These are phyloP conservation scores for Lampropteryx suffumata DNA, from an alignment of 2,888 invertebrate genomes.

Conservation along the genomic window DNA sequence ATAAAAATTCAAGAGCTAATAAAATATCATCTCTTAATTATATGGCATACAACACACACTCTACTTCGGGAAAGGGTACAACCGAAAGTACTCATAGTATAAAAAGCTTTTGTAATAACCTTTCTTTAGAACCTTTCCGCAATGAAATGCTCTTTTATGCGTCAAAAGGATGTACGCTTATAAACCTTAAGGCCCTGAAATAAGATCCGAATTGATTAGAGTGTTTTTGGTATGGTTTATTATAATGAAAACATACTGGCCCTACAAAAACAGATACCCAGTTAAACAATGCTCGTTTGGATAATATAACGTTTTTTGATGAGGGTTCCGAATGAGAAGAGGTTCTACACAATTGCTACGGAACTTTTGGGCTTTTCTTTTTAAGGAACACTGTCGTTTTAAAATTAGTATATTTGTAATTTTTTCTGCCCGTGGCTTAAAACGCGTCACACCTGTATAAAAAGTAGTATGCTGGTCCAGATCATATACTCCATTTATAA, in stretches of 20 bases:
- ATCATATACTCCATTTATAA: too few relatives aligned
- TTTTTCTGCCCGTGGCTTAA: too few relatives aligned
- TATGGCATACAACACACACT: slow-evolving; percentile 45
- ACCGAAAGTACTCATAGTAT: slow-evolving; percentile 74
- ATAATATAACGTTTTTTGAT: slow-evolving; percentile 68
- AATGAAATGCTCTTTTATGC: slow-evolving; percentile 75
- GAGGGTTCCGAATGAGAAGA: slow-evolving; percentile 44
- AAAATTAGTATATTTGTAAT: too few relatives aligned
- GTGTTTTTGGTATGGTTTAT: slow-evolving; percentile 34
- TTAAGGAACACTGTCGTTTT: too few relatives aligned
- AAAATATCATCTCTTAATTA: slow-evolving; percentile 44
- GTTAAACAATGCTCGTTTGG: slow-evolving; percentile 71
- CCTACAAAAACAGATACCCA: slow-evolving; percentile 66
- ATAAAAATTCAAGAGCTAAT: slow-evolving; percentile 13
- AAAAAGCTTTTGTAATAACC: slow-evolving; percentile 76
- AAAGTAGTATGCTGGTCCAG: too few relatives aligned
- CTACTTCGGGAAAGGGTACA: slow-evolving; percentile 56
- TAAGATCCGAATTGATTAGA: slow-evolving; percentile 14
- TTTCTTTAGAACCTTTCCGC: slow-evolving; percentile 48
- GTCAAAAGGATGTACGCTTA: slow-evolving; percentile 45
- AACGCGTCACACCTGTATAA: too few relatives aligned
- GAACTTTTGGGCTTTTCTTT: slow-evolving; percentile 31
- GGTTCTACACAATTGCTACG: slow-evolving; percentile 38
- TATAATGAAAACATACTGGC: slow-evolving; percentile 58
- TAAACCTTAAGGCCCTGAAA: slow-evolving; percentile 9